Conservation (phyloP, 2,888 invertebrate species). For the Zootermopsis nevadensis region DNA sequence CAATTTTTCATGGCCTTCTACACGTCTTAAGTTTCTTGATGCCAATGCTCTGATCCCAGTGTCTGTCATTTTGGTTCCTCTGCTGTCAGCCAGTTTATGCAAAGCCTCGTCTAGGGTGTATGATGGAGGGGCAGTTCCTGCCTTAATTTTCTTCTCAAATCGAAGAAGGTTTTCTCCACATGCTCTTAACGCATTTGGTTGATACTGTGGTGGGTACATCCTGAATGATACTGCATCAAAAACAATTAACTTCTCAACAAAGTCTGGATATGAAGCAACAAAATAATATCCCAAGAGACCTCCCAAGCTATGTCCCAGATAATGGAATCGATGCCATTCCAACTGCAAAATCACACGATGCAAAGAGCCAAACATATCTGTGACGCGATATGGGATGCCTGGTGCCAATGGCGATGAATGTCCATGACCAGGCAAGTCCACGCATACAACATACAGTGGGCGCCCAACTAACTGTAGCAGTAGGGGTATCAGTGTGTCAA, state of each 20-base stretch:
- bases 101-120: slow-evolving; percentile 55
- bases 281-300: slow-evolving; percentile 63
- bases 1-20: not conserved
- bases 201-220: not conserved
- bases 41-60: slow-evolving; percentile 64
- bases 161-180: slow-evolving; percentile 58
- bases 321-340: slow-evolving; percentile 61
- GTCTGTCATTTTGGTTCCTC: slow-evolving; percentile 61
- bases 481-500: slow-evolving; percentile 61
- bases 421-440: slow-evolving; percentile 67
- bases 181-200: not conserved
- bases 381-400: slow-evolving; percentile 60
- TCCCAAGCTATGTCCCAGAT: slow-evolving; percentile 66
- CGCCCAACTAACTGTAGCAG: slow-evolving; percentile 57
- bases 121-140: slow-evolving; percentile 51
- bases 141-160: slow-evolving; percentile 57
- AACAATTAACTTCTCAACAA: slow-evolving; percentile 63
- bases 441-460: slow-evolving; percentile 60
- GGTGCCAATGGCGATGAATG: slow-evolving; percentile 61
- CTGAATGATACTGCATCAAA: slow-evolving; percentile 61
- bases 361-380: slow-evolving; percentile 59
- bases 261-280: slow-evolving; percentile 61
- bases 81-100: slow-evolving; percentile 63
- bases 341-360: slow-evolving; percentile 60
- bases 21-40: not conserved